Percentiles rank a stretch among this genome's conserved stretches.
These are phyloP conservation scores for Balanococcus diminutus DNA, from an alignment of 2,888 invertebrate species.

Conservation along the genomic window DNA sequence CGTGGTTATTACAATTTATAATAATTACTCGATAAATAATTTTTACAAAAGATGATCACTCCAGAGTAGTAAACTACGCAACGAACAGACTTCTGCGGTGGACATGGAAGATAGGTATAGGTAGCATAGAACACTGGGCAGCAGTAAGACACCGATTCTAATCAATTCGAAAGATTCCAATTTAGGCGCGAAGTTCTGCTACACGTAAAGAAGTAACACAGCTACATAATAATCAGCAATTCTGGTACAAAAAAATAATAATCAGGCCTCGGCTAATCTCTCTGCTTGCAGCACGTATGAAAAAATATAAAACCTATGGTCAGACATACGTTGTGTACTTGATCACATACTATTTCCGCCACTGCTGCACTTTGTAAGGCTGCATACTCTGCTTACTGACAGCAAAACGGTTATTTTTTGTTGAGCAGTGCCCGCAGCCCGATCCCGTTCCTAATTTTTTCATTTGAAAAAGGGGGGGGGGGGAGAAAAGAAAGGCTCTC, in stretches of 20 bases:
- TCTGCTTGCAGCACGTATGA: not conserved
- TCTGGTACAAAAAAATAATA: not conserved
- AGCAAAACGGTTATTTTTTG: not conserved
- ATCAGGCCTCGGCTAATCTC: too few relatives aligned
- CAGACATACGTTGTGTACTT: not conserved
- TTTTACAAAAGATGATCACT: too few relatives aligned
- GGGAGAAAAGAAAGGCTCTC: not conserved
- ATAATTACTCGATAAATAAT: too few relatives aligned
- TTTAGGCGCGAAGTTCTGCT: too few relatives aligned
- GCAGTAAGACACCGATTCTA: too few relatives aligned
- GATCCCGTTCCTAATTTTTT: not conserved
- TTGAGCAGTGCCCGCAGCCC: slow-evolving; percentile 62
- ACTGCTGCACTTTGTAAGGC: not conserved
- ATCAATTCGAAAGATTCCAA: too few relatives aligned
- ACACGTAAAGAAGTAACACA: not conserved
- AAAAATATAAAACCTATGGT: not conserved
- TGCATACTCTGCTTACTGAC: not conserved
- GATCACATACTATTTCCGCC: not conserved
- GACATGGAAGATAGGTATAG: too few relatives aligned
- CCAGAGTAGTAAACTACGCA: too few relatives aligned
- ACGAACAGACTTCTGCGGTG: too few relatives aligned
- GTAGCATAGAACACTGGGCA: too few relatives aligned
- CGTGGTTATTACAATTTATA: too few relatives aligned
- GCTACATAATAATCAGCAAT: not conserved
- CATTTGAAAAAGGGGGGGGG: not conserved